Evolutionary conservation across 2,888 invertebrate genomes (phyloP), one percentile per base, ranked within the genome.

Genomic region (Meiosimyza decipiens): DNA sequence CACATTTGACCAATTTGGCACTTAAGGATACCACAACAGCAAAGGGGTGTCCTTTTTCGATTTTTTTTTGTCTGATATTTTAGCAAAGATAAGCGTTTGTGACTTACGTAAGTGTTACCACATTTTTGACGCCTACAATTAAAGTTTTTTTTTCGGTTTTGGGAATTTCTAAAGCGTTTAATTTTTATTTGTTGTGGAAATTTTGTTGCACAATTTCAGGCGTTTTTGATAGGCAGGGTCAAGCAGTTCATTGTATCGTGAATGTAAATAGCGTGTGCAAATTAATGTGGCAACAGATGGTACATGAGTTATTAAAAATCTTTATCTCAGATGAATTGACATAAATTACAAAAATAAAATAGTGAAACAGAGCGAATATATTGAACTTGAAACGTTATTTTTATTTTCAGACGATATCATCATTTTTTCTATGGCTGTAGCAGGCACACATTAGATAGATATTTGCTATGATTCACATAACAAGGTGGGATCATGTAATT

Each of bases 61-160:
- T 28, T 28, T 28, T 3, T 28, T 28, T 28, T 28, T 28, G 28
- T 28, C 28, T 62, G 18, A 49, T 62, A 12, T 63, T 63, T 63
- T 63, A n/a, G 47, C 15, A 15, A 40, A 40, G 40, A 40, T 40
- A 40, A 40, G 40, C 9, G 9, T 40, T 40, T 40, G 40, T 40
- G 40, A 40, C 40, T 9, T 9, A 40, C 13, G 40, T 69, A 69
- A 69, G 59, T 69, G 68, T 69, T 60, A 57, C 50, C 59, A 59
- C 22, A 22, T 76, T 65, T 80, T 78, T 78, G 77, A 78, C 81
- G 81, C 81, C 82, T 76, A 75, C 81, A 79, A 80, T 79, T 80
- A 78, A 78, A 78, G 60, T 82, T 77, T 77, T 60, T 40, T 40
- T 69, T 60, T 11, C 68, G 50, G 50, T 59, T 69, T 59, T 22